These are phyloP conservation scores for Alligator mississippiensis DNA, from an alignment of 2,113 vertebrate genomes.

Conservation along the genomic window DNA sequence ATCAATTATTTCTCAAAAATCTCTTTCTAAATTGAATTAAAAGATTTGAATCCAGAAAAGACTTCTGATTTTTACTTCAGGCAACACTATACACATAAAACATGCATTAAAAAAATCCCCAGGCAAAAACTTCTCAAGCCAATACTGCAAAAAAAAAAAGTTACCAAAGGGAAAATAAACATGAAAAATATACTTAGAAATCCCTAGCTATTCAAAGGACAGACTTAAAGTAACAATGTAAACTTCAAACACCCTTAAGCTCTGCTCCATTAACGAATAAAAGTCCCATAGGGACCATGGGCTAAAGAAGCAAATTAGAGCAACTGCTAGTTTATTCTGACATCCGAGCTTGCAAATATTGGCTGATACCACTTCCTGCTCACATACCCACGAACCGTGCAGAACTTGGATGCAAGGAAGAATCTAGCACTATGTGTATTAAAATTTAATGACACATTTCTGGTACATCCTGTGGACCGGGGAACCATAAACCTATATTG, in stretches of 20 bases:
- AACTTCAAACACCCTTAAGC: accelerated
- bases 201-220: background rate
- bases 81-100: background rate
- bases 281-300: background rate
- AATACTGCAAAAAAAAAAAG: background rate
- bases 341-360: background rate
- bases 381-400: accelerated
- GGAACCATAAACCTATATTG: background rate
- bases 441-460: background rate
- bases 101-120: no score
- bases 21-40: background rate
- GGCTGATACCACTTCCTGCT: accelerated
- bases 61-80: background rate
- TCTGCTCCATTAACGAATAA: background rate
- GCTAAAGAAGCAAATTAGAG: background rate
- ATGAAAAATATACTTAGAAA: background rate
- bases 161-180: background rate
- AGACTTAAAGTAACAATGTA: background rate
- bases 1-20: background rate
- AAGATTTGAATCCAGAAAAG: background rate
- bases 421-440: accelerated
- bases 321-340: background rate
- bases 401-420: accelerated
- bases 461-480: accelerated
- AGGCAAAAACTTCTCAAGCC: no score